These are phyloP conservation scores for Alauda arvensis DNA, from an alignment of 2,797 vertebrate genomes.

Conservation along the genomic window DNA sequence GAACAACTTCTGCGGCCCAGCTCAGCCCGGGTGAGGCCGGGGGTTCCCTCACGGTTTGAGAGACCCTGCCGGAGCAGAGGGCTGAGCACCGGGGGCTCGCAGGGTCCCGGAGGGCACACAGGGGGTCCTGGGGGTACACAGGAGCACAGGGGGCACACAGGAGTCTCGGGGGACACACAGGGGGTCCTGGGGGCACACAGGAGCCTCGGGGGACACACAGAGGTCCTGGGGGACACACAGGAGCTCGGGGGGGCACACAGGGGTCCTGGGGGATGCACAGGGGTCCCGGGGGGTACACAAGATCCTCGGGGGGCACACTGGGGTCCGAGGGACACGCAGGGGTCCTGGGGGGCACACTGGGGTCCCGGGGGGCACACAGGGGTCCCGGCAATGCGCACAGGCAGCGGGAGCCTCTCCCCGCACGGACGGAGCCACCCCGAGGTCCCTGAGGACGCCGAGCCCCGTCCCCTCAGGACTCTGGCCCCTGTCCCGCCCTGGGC, in stretches of 20 bases:
- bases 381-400: too few relatives aligned
- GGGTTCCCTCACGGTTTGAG: neutral
- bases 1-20: neutral
- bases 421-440: fast-evolving
- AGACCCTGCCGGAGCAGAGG: neutral
- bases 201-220: neutral
- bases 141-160: neutral
- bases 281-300: too few relatives aligned
- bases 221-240: too few relatives aligned
- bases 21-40: neutral
- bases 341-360: too few relatives aligned
- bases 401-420: neutral
- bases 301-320: neutral
- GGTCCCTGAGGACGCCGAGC: neutral
- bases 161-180: neutral
- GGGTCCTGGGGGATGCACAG: neutral
- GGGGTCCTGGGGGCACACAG: too few relatives aligned
- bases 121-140: too few relatives aligned
- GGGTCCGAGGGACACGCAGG: too few relatives aligned
- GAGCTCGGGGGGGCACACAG: neutral
- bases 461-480: fast-evolving
- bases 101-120: too few relatives aligned
- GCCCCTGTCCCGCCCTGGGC: neutral
- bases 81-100: neutral
- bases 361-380: neutral